Conservation (phyloP, 2,797 vertebrate species). For the Sebastes melanostomus region DNA sequence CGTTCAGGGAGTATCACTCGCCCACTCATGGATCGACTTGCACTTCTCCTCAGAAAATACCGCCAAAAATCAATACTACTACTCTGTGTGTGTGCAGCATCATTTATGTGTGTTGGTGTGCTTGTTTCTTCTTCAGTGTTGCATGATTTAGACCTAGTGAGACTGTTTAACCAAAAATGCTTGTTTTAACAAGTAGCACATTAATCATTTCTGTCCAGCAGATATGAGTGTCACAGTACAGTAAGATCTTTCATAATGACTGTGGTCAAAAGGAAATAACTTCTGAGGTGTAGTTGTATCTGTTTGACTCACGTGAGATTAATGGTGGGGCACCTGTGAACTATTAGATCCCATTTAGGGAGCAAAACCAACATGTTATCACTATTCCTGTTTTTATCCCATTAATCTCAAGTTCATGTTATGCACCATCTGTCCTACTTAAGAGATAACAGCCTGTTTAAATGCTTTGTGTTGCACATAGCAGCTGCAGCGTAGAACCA, state of each 20-base stretch:
- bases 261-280: background rate
- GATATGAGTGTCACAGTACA: background rate
- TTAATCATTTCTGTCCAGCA: background rate
- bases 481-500: constrained; percentile 40
- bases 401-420: constrained; percentile 4
- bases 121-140: constrained; percentile 3
- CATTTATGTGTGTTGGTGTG: constrained; percentile 6
- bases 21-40: constrained; percentile 51
- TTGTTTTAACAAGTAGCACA: background rate
- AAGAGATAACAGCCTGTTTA: constrained; percentile 12
- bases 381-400: constrained; percentile 5
- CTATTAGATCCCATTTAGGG: background rate
- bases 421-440: constrained; percentile 33
- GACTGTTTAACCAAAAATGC: background rate
- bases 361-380: background rate
- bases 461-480: constrained; percentile 24
- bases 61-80: constrained; percentile 67
- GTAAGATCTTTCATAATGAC: background rate
- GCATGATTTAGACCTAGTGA: background rate
- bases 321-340: background rate
- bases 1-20: constrained; percentile 54
- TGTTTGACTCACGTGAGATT: background rate
- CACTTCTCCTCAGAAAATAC: constrained; percentile 55
- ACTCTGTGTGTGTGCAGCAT: constrained; percentile 28
- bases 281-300: background rate